Conservation (phyloP, 2,113 vertebrate genomes). For the Clupea harengus region DNA sequence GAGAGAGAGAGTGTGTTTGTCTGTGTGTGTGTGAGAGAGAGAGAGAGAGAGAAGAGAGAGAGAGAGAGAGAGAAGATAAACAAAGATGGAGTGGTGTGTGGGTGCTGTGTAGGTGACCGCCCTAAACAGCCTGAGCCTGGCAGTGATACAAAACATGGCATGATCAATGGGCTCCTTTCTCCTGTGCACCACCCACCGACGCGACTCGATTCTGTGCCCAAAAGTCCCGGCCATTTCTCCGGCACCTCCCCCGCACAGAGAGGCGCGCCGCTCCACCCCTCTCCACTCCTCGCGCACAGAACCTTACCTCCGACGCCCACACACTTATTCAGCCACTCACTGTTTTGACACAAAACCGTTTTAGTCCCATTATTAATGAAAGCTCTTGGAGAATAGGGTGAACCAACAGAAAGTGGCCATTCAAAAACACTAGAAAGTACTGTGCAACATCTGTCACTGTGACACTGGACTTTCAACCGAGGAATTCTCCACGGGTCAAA, state of each 20-base stretch:
- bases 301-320: too few relatives aligned
- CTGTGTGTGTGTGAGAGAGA: not conserved
- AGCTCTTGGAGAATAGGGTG: not conserved
- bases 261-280: not conserved
- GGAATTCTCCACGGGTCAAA: not conserved
- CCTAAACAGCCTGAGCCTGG: conserved; percentile 43
- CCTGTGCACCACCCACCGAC: conserved; percentile 38
- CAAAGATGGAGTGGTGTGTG: conserved; percentile 50
- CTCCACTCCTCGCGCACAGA: not conserved
- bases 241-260: not conserved
- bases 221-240: not conserved
- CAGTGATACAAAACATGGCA: conserved; percentile 46
- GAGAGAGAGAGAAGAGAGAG: not conserved
- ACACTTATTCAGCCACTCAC: not conserved
- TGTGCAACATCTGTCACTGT: not conserved
- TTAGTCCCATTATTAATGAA: not conserved
- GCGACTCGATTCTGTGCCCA: conserved; percentile 1
- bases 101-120: conserved; percentile 60
- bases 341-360: not conserved
- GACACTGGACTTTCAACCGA: not conserved
- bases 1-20: too few relatives aligned
- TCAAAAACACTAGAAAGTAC: not conserved
- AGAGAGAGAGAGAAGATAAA: not conserved
- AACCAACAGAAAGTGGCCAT: not conserved
- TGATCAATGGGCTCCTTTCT: conserved; percentile 66